phyloP scores from a whole-genome alignment of 2,113 vertebrate genomes.

The Nyctibius bracteatus region DNA sequence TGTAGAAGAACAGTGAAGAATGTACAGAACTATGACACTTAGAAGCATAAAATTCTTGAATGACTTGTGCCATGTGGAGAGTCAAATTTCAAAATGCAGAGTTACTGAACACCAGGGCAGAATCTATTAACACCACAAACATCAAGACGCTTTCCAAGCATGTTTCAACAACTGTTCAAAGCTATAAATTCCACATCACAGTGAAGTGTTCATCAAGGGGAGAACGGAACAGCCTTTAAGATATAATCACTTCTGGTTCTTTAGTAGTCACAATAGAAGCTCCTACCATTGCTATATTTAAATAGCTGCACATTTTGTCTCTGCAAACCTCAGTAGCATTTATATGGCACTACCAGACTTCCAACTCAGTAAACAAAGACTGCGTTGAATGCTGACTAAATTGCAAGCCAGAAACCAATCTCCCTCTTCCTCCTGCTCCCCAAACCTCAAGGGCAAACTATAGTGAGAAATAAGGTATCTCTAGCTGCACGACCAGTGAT shows the following conservation, averaged over 20 bases:
- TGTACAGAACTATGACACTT: neutral
- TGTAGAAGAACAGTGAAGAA: neutral
- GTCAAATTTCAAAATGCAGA: neutral
- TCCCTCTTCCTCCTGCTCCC: neutral
- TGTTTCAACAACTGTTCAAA: neutral
- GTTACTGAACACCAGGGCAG: neutral
- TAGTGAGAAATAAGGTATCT: neutral
- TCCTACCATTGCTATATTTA: neutral
- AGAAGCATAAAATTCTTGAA: neutral
- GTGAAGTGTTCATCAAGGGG: neutral
- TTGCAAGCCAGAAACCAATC: neutral
- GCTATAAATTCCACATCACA: neutral
- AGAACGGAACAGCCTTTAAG: neutral
- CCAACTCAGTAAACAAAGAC: neutral
- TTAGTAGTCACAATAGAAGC: neutral
- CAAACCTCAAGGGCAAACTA: neutral
- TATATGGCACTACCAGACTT: neutral
- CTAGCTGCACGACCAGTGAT: rapidly evolving
- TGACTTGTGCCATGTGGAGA: neutral
- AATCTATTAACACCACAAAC: neutral
- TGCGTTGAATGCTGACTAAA: neutral
- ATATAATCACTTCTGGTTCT: neutral
- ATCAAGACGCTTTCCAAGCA: neutral
- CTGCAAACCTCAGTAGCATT: neutral
- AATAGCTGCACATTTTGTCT: neutral